Evolutionary conservation across 2,888 invertebrate species (phyloP), one percentile per base, ranked within the genome.

Genomic region (Dryocosmus kuriphilus): DNA sequence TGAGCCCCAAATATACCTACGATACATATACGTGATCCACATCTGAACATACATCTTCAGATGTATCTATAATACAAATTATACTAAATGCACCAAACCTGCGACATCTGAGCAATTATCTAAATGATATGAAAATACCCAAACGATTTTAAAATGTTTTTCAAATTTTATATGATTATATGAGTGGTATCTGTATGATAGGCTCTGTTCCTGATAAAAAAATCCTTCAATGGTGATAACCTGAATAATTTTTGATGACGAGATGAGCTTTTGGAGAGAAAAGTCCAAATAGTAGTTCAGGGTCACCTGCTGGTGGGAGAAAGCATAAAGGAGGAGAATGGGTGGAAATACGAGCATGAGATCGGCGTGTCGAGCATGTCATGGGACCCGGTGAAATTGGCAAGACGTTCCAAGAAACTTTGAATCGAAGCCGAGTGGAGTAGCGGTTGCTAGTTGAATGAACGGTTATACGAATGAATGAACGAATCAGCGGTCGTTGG

Each of bases 391-490:
- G 84, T 85, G 86, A 88, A 89, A 90, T 90, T 90, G 90, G 90
- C 90, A 89, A 89, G 87, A 85, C 86, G 86, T 85, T 86, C 88
- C 86, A 83, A 86, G 88, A 89, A 88, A 89, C 87, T 89, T 89
- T 90, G 89, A 90, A 89, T 89, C 88, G 88, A 89, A 89, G 88
- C 89, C 89, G 88, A 89, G 88, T 85, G 84, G 88, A 87, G 87
- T 83, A 85, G 84, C 83, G 85, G 79, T 82, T 82, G 81, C 81
- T 82, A 84, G 83, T 82, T 87, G 88, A 88, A 88, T 87, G 88
- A 86, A 86, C 80, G 78, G 76, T 80, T 82, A 81, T 79, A 83
- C 78, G 84, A 82, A 82, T 83, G 83, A 83, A 83, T 82, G 83
- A 83, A 83, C 79, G 81, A 81, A 83, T 83, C 77, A 83, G 83